Evolutionary conservation across 2,797 vertebrate genomes (phyloP).

Genomic region (Enteromius trimaculatus): DNA sequence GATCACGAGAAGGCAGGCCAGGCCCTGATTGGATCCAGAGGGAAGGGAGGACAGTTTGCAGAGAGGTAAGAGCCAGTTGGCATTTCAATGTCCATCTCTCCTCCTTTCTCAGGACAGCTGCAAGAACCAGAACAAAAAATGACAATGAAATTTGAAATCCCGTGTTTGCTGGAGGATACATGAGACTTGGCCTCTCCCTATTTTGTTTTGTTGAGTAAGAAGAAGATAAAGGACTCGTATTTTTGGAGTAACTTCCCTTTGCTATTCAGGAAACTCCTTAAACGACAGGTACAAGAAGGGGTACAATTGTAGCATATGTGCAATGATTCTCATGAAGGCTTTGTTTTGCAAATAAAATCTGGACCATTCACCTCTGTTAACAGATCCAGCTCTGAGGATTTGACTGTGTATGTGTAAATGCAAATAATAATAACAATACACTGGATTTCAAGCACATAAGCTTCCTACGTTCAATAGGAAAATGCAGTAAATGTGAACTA

Average conservation of each 20-base stretch:
- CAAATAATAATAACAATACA: conserved; percentile 31
- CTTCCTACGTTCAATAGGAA: conserved; percentile 29
- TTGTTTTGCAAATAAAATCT: conserved; percentile 32
- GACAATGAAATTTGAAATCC: not conserved
- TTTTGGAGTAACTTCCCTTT: conserved; percentile 34
- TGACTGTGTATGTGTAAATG: conserved; percentile 38
- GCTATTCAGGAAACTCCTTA: conserved; percentile 33
- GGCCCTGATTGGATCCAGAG: conserved; percentile 62
- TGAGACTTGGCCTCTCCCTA: conserved; percentile 45
- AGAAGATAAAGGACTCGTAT: conserved; percentile 13
- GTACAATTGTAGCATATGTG: conserved; percentile 37
- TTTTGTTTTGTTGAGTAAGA: not conserved
- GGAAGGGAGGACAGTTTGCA: conserved; percentile 65
- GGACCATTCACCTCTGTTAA: conserved; percentile 21
- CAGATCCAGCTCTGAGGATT: conserved; percentile 33
- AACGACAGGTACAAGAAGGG: conserved; percentile 20
- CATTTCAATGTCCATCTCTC: conserved; percentile 64
- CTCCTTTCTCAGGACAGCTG: conserved; percentile 45
- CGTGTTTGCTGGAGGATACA: conserved; percentile 44
- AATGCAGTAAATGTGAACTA: conserved; percentile 32
- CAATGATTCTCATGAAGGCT: conserved; percentile 33
- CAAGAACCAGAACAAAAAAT: not conserved
- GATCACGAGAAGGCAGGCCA: conserved; percentile 51
- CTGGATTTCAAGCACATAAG: conserved; percentile 40
- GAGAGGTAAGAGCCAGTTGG: conserved; percentile 71